Conservation (phyloP, 2,888 invertebrate genomes). For the Strigamia crassipes region DNA sequence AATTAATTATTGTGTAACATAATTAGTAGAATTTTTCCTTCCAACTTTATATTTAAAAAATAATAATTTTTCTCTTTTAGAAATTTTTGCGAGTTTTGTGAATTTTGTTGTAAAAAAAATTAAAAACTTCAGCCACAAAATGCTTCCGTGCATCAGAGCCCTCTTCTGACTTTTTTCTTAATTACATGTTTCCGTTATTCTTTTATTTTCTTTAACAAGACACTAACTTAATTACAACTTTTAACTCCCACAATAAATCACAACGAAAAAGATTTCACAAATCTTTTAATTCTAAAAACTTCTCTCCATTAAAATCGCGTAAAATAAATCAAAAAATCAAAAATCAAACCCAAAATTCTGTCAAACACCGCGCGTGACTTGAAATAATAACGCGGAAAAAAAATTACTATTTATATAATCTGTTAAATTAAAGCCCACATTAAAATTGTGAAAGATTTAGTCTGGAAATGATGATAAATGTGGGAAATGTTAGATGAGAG, state of each 20-base stretch:
- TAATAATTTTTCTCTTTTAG: background rate
- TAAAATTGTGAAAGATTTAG: background rate
- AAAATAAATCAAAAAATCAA: too few relatives aligned
- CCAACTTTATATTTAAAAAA: too few relatives aligned
- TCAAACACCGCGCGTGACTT: background rate
- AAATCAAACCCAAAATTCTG: background rate
- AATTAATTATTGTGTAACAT: background rate
- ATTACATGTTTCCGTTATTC: background rate
- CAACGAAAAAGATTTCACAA: background rate
- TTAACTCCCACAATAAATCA: background rate
- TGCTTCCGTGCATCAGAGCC: background rate
- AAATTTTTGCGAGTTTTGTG: too few relatives aligned
- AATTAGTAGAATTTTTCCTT: too few relatives aligned
- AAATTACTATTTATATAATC: background rate
- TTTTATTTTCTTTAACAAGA: background rate
- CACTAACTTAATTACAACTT: background rate
- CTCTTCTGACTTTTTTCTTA: background rate
- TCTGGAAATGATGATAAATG: constrained; percentile 10
- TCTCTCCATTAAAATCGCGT: too few relatives aligned
- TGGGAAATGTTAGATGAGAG: background rate
- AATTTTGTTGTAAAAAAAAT: too few relatives aligned
- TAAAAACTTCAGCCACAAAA: too few relatives aligned
- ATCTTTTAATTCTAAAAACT: too few relatives aligned
- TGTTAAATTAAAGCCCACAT: background rate
- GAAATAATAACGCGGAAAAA: background rate